Conservation (phyloP, 2,888 invertebrate genomes). For the Diplazon laetatorius region DNA sequence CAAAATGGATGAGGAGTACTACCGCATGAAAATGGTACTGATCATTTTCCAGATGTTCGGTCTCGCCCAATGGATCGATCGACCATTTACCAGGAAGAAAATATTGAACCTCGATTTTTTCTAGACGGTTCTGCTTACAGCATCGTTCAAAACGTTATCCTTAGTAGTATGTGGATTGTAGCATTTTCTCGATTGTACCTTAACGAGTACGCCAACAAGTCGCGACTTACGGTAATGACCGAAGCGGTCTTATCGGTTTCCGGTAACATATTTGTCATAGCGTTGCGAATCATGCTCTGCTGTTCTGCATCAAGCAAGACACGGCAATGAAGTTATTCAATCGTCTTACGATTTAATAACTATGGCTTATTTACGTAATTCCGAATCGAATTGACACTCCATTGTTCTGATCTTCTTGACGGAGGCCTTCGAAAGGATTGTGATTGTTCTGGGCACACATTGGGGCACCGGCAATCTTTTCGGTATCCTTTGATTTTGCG, state of each 20-base stretch:
- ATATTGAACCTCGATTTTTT: too few relatives aligned
- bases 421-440: too few relatives aligned
- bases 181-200: conserved; percentile 19
- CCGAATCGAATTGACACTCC: too few relatives aligned
- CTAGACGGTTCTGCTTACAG: conserved; percentile 59
- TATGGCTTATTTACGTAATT: too few relatives aligned
- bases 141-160: conserved; percentile 19
- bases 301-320: not conserved
- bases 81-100: too few relatives aligned
- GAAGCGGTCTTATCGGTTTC: conserved; percentile 44
- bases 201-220: conserved; percentile 25
- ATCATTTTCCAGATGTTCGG: too few relatives aligned
- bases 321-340: not conserved
- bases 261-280: conserved; percentile 30
- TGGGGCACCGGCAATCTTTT: not conserved
- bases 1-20: too few relatives aligned
- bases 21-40: too few relatives aligned
- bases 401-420: too few relatives aligned
- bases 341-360: not conserved
- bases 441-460: not conserved
- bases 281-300: conserved; percentile 24
- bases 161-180: conserved; percentile 23
- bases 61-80: too few relatives aligned
- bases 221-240: conserved; percentile 38
- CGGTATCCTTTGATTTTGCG: conserved; percentile 40